Evolutionary conservation across 2,888 invertebrate genomes (phyloP).

Genomic region (Dorcus parallelipipedus): DNA sequence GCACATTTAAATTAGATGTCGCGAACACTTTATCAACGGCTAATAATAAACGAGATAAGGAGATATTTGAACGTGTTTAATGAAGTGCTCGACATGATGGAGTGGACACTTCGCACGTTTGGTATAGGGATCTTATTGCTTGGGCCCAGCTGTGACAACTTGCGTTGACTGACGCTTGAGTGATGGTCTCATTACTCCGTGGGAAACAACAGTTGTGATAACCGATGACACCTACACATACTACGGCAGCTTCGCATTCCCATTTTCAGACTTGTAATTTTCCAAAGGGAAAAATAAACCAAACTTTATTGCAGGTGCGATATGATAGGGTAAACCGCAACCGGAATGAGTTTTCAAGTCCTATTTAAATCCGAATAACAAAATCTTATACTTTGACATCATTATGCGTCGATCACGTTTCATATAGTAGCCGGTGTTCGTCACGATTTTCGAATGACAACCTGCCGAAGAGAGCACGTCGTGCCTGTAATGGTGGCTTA

Average conservation of each 20-base stretch:
- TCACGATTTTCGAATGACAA: constrained; percentile 44
- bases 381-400: constrained; percentile 46
- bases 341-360: constrained; percentile 23
- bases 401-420: constrained; percentile 47
- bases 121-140: constrained; percentile 31
- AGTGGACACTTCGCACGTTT: constrained; percentile 31
- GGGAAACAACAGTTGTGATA: constrained; percentile 34
- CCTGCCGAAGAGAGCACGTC: constrained; percentile 27
- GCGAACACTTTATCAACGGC: constrained; percentile 18
- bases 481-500: constrained; percentile 16
- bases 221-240: constrained; percentile 30
- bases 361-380: constrained; percentile 34
- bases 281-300: no score
- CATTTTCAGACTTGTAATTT: no score
- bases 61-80: constrained; percentile 32
- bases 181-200: constrained; percentile 39
- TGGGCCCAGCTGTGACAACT: constrained; percentile 30
- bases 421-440: constrained; percentile 48
- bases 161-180: constrained; percentile 36
- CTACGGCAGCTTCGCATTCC: no score
- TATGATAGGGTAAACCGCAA: constrained; percentile 39
- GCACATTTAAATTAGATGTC: constrained; percentile 23
- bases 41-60: constrained; percentile 34
- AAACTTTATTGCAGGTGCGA: background rate
- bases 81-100: constrained; percentile 36